Evolutionary conservation across 2,888 invertebrate species (phyloP), one percentile per base, ranked within the genome.

Genomic region (Hipparchia sbordonii): DNA sequence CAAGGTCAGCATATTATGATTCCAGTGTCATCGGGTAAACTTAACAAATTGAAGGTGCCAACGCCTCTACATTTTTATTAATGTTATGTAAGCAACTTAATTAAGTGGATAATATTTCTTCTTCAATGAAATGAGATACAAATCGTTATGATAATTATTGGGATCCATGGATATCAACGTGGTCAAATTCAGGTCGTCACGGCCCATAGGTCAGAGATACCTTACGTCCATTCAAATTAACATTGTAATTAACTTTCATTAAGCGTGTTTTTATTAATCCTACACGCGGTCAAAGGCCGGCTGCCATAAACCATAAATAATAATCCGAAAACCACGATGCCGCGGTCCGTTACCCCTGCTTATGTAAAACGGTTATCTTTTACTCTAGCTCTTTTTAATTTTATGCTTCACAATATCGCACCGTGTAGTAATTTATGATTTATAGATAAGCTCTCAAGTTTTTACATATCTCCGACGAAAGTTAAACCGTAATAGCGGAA

Each of bases 261-360:
- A 69, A n/a, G 60, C 65, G 54, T 9, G 23, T 70, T 70, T 52
- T 67, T 72, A 66, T 70, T 52, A 65, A n/a, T 67, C 56, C 70
- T 67, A 46, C 51, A n/a, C 51, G 61, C 13, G 74, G 72, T 70
- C 76, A 76, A 70, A 71, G 66, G 74, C 72, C 72, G 73, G 66
- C 54, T 13, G 71, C 59, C 67, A 74, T 72, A 73, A 63, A 65
- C 63, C 72, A 74, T 76, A 73, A 73, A 73, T 72, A 67, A 75
- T 70, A 67, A 73, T 70, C 59, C 46, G 13, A 61, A 72, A 71
- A 48, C 39, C 5, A 39, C 48, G 57, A 72, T 65, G 12, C 54
- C 67, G n/a, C 54, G 61, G 59, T 65, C 73, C 70, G 76, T 74
- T 76, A 74, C 13, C 46, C 63, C 33, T 65, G 66, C 46, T 71